Evolutionary conservation across 1,140 invertebrate genomes (phyloP), one percentile per base, ranked within the genome.

Genomic region (Drosophila nannoptera): DNA sequence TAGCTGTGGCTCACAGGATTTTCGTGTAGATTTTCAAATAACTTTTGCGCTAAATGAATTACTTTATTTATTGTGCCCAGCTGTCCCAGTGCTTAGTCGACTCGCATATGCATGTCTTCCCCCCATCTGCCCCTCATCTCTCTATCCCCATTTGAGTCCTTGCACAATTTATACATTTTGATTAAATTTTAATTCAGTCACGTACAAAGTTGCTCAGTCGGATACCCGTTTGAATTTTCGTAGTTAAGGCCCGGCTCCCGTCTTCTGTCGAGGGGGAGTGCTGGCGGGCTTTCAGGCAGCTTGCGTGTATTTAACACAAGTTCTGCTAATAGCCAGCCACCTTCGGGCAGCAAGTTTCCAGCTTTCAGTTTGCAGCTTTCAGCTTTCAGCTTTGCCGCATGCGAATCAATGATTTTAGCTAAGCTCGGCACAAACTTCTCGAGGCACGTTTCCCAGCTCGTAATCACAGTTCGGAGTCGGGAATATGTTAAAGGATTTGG

Each of bases 171-270:
- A 81, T 87, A 76, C 73, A 87, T 78, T 77, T 75, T 84, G 86
- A 87, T 87, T 87, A 87, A 87, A 87, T 75, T 87, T 87, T 87
- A 80, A 87, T 78, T 87, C 72, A 87, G 84, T 87, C 84, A 87
- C 84, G 84, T 87, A 84, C 84, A 50, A 29, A 36, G 35, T 69
- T 58, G 56, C 50, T 63, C 14, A 43, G 62, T 69, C 42, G 43
- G 81, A 49, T 68, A 65, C 49, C 45, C 42, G 7, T 2, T 43
- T 16, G 40, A 14, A 14, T 16, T 43, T 14, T 4, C 38, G 1
- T 12, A 11, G 14, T 70, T 55, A 35, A 69, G 45, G 36, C 56
- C 12, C 38, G 11, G 9, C 9, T 8, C n/a, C 38, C n/a, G 36
- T 38, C 8, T 8, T 8, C 36, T 75, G 56, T 61, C 22, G 53